Base-by-base conservation (phyloP, 2,888 invertebrate species). In the Parnassius mnemosyne region DNA sequence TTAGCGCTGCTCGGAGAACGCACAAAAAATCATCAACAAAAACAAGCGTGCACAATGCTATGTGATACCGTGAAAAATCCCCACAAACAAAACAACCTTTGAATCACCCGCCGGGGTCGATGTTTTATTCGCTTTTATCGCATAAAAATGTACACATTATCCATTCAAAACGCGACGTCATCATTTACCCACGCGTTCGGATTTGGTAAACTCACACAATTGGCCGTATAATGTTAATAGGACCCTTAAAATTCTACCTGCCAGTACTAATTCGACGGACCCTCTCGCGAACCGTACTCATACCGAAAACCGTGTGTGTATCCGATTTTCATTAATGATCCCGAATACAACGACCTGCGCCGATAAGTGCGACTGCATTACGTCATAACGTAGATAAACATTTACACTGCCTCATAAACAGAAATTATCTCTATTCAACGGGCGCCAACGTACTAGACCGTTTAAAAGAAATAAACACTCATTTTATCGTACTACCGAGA, bases 11-110 rank as follows among this genome's bases (percentile, higher is more conserved):
- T 34, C 53, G 65, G 71, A 69, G 71, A 64, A 69, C 73, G 63
- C 69, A 71, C 69, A 80, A 79, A 84, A 83, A 83, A 79, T 67
- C 67, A 53, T 53, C 57, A 59, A 74, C 69, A 75, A 71, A 78
- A 79, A 73, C 71, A 69, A 68, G 71, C 78, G 71, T 71, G 69
- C 75, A 85, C 85, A 85, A 87, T 81, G 76, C 75, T 69, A 65
- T 67, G 72, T 75, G 78, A 79, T 78, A 77, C 83, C 82, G 80
- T 84, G 84, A 83, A 85, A 83, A 80, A 85, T 84, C 77, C 74
- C 68, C 73, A 79, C 82, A 81, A 84, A 84, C 79, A 85, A 84
- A 82, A 80, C 78, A 74, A 75, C 75, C 73, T 76, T 76, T 72
- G 73, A 71, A 74, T 69, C 70, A 67, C 69, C 74, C 66, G 68